Percentiles rank a stretch among this genome's conserved stretches.
These are phyloP conservation scores for Gadopsis bispinosus DNA, from an alignment of 2,797 vertebrate species.

Conservation along the genomic window DNA sequence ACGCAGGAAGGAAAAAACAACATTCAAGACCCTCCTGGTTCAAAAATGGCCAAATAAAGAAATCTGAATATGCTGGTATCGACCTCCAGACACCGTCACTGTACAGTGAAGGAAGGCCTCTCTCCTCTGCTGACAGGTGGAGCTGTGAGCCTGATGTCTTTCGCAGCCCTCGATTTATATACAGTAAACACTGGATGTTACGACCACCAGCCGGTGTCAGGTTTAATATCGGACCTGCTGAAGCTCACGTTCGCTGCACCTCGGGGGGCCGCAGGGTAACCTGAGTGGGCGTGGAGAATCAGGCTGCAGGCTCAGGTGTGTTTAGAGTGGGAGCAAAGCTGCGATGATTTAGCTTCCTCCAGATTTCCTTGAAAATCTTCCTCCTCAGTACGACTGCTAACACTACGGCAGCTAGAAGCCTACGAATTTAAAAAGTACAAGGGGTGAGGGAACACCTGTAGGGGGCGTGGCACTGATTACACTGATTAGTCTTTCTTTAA, in stretches of 20 bases:
- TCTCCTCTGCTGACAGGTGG: conserved; percentile 43
- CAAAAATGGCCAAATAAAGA: background rate
- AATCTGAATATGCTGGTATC: background rate
- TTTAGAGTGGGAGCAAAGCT: conserved; percentile 63
- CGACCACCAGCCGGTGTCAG: conserved; percentile 55
- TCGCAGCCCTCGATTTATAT: conserved; percentile 64
- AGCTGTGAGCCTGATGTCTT: conserved; percentile 59
- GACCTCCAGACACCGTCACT: background rate
- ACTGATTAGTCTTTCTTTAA: no score
- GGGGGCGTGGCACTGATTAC: no score
- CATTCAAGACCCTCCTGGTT: background rate
- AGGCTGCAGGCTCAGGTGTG: conserved; percentile 78
- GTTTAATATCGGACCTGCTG: conserved; percentile 75
- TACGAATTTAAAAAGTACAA: no score
- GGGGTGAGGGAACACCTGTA: no score
- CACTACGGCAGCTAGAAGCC: no score
- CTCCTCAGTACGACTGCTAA: no score
- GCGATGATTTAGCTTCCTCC: background rate
- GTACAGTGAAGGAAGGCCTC: background rate
- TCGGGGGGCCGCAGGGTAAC: conserved; percentile 51
- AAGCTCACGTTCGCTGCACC: conserved; percentile 57
- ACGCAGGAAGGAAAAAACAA: no score
- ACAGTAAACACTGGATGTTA: conserved; percentile 50
- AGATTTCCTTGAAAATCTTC: background rate
- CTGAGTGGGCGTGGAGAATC: conserved; percentile 76